phyloP scores from a whole-genome alignment of 2,113 vertebrate species.

The Tragelaphus buxtoni region DNA sequence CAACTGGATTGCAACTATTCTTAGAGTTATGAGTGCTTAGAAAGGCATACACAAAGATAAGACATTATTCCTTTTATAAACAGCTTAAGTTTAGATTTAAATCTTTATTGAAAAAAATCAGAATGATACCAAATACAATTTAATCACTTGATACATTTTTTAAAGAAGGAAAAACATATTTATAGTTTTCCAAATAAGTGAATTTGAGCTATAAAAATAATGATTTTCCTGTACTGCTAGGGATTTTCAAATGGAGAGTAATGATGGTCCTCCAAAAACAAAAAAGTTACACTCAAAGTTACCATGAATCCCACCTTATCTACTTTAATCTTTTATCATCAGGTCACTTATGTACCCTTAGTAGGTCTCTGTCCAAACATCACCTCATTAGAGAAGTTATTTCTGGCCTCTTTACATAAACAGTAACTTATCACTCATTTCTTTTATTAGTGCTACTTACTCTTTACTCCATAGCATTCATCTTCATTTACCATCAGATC shows the following conservation, averaged over 20 bases:
- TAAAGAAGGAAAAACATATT: neutral
- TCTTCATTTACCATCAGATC: neutral
- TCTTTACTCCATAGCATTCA: neutral
- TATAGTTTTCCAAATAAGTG: neutral
- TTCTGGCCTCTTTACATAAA: neutral
- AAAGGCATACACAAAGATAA: neutral
- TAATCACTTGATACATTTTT: neutral
- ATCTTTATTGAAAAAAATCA: neutral
- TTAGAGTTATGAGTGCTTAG: neutral
- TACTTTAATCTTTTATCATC: neutral
- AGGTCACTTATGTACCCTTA: neutral
- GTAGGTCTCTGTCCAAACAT: neutral
- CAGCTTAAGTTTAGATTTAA: neutral
- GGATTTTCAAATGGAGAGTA: neutral
- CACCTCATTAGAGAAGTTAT: neutral
- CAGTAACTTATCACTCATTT: neutral
- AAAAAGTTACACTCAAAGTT: neutral
- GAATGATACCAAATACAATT: neutral
- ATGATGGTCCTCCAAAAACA: neutral
- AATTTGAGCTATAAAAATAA: neutral
- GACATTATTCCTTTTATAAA: neutral
- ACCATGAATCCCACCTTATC: neutral
- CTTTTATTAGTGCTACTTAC: neutral
- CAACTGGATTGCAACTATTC: neutral
- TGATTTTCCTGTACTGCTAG: neutral